Evolutionary conservation across 2,888 invertebrate genomes (phyloP), one percentile per base, ranked within the genome.

Genomic region (Eilema sororculum): DNA sequence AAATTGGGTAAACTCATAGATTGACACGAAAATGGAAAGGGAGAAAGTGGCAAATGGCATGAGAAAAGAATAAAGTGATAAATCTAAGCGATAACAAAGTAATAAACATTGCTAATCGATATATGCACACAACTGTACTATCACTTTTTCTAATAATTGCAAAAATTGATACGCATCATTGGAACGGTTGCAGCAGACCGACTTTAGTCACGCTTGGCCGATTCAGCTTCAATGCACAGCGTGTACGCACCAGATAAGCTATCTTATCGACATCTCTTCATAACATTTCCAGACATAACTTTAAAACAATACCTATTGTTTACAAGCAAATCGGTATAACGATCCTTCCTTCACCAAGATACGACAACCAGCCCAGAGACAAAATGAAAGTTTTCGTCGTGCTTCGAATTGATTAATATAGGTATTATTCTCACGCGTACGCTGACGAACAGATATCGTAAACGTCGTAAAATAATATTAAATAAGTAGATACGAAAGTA

Each of bases 241-340:
- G 79, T 82, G 79, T 83, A 76, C 80, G 84, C 83, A 74, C 78
- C 74, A 83, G 89, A 89, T 91, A 87, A 88, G 77, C 75, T 81
- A 87, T 90, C 88, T 91, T 90, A 93, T 91, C 91, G 79, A 78
- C 75, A 82, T 86, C 87, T 86, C 84, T 86, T 81, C 78, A 80
- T 78, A 84, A 84, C 84, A 73, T 85, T 90, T 91, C 89, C 82
- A 85, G 80, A 76, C 74, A 72, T 75, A 68, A 71, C 73, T 78
- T 80, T 87, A 84, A 87, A 87, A 92, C 90, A 92, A 92, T 90
- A 83, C 85, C 76, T 85, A 91, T 92, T 92, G 90, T 93, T 90
- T 84, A 73, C 73, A 73, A 78, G 76, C 75, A 78, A 82, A 74
- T 81, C 79, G 80, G 75, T 79, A 70, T 69, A 82, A 71, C 73